Evolutionary conservation across 1,140 invertebrate genomes (phyloP).

Genomic region (Diorhabda sublineata): DNA sequence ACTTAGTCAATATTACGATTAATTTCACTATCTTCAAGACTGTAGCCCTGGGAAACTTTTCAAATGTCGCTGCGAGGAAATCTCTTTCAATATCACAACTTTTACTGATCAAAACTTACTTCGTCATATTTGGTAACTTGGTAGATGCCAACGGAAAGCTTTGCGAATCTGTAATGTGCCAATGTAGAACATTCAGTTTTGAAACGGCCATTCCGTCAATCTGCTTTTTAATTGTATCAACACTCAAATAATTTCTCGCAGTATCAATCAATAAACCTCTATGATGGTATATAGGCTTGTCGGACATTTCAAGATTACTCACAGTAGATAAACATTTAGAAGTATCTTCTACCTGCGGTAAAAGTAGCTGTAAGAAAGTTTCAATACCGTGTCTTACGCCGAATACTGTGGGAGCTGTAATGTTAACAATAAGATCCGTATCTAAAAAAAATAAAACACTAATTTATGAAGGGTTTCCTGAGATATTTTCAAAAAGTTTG

Average conservation of each 20-base stretch:
- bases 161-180: slow-evolving; percentile 81
- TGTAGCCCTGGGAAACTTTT: too few species aligned
- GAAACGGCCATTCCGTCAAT: slow-evolving; percentile 76
- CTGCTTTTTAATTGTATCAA: slow-evolving; percentile 61
- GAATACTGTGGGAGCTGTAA: slow-evolving; percentile 63
- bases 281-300: slow-evolving; percentile 66
- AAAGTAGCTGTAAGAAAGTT: slow-evolving; percentile 66
- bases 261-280: slow-evolving; percentile 73
- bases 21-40: too few species aligned
- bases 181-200: slow-evolving; percentile 83
- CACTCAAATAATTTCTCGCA: slow-evolving; percentile 68
- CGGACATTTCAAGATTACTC: slow-evolving; percentile 52
- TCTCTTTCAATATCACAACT: too few species aligned
- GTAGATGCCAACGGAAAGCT: slow-evolving; percentile 76
- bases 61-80: too few species aligned
- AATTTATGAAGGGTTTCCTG: too few species aligned
- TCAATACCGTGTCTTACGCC: slow-evolving; percentile 74
- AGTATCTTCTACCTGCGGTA: slow-evolving; percentile 37
- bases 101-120: slow-evolving; percentile 43
- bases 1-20: too few species aligned
- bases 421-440: slow-evolving; percentile 52
- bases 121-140: slow-evolving; percentile 69
- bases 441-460: slow-evolving; percentile 41
- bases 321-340: slow-evolving; percentile 48
- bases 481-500: too few species aligned